Evolutionary conservation across 1,140 invertebrate genomes (phyloP).

Genomic region (Sycophila sp.): DNA sequence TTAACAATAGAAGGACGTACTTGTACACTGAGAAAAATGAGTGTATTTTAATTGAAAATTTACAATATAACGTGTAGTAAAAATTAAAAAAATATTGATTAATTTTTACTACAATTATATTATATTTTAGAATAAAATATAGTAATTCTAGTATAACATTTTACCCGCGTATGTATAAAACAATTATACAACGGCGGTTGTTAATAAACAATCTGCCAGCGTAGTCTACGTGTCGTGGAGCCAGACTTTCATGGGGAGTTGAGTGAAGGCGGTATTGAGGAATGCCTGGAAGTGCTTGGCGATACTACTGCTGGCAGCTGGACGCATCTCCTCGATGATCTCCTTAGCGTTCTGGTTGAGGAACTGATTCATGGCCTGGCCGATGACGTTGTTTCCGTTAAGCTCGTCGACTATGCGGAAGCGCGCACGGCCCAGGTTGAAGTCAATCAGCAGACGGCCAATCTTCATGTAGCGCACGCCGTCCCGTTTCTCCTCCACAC

Average conservation of each 20-base stretch:
- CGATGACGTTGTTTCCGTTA: constrained; percentile 79
- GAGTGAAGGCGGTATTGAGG: constrained; percentile 80
- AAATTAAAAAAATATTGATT: no score
- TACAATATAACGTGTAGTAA: no score
- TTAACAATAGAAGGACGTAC: no score
- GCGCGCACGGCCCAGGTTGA: constrained; percentile 74
- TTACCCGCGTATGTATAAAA: no score
- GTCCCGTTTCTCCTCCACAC: constrained; percentile 71
- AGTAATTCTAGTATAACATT: no score
- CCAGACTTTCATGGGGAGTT: constrained; percentile 82
- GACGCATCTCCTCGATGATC: constrained; percentile 85
- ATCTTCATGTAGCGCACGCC: constrained; percentile 74
- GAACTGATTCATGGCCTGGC: constrained; percentile 85
- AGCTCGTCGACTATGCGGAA: constrained; percentile 77
- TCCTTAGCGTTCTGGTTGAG: constrained; percentile 85
- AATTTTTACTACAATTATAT: no score
- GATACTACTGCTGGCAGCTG: constrained; percentile 78
- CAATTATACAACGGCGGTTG: no score
- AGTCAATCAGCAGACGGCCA: constrained; percentile 75
- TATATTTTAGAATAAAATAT: no score
- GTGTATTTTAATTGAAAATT: no score
- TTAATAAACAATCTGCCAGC: no score
- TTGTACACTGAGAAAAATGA: no score
- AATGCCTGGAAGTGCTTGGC: constrained; percentile 81
- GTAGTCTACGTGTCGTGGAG: constrained; percentile 64